A percentile compares a stretch with the other conserved stretches of the same genome.
Evolutionary conservation across 1,140 invertebrate genomes (phyloP).

Genomic region (Philotrypesis tridentata): DNA sequence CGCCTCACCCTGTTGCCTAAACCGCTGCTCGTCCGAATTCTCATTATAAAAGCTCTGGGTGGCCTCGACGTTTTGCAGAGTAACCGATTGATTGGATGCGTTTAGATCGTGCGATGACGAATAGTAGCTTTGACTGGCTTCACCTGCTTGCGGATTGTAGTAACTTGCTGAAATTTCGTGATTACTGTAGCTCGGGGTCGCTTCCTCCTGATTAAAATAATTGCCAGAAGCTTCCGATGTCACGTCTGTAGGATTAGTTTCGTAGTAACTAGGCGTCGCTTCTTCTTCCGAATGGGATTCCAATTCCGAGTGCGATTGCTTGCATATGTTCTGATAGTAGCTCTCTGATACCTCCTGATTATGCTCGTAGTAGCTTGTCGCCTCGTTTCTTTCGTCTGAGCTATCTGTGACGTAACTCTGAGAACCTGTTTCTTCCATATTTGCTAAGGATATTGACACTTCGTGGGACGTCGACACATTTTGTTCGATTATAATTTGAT

Average conservation of each 20-base stretch:
- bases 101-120: constrained; percentile 60
- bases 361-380: constrained; percentile 66
- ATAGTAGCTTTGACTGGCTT: constrained; percentile 69
- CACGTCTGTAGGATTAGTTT: constrained; percentile 58
- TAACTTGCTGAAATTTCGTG: constrained; percentile 66
- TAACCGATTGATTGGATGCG: constrained; percentile 55
- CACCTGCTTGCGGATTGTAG: constrained; percentile 63
- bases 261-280: constrained; percentile 66
- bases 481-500: constrained; percentile 66
- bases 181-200: constrained; percentile 63
- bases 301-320: constrained; percentile 59
- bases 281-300: constrained; percentile 63
- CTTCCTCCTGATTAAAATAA: constrained; percentile 65
- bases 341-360: constrained; percentile 64
- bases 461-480: constrained; percentile 71
- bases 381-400: constrained; percentile 64
- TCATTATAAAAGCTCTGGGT: constrained; percentile 71
- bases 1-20: constrained; percentile 65
- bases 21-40: constrained; percentile 54
- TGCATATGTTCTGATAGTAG: constrained; percentile 62
- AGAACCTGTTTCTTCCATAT: constrained; percentile 65
- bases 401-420: constrained; percentile 69
- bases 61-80: constrained; percentile 64
- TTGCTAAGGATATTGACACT: constrained; percentile 66
- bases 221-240: constrained; percentile 65